Evolutionary conservation across 2,113 vertebrate genomes (phyloP).

Genomic region (Nothocercus julius): DNA sequence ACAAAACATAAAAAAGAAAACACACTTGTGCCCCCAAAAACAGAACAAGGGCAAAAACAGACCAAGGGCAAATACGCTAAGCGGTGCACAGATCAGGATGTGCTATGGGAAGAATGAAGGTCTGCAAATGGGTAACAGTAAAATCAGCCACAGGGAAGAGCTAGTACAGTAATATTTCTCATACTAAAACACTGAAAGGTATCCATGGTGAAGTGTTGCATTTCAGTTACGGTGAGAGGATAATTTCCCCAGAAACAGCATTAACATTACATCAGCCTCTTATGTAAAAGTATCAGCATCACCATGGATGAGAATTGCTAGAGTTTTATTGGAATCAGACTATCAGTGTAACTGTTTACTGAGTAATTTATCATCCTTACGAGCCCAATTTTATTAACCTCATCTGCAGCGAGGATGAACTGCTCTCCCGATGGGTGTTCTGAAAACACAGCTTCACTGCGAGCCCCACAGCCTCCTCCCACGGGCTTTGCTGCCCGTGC

Average conservation of each 20-base stretch:
- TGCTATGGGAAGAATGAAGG: background rate
- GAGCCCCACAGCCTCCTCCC: background rate
- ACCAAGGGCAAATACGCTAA: background rate
- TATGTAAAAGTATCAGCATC: background rate
- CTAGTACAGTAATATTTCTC: background rate
- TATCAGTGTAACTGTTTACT: slow-evolving; percentile 25
- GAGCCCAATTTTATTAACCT: background rate
- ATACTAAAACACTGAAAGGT: background rate
- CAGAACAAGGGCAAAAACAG: background rate
- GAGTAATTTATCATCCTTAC: slow-evolving; percentile 25
- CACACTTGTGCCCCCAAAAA: background rate
- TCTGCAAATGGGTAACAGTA: background rate
- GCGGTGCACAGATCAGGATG: background rate
- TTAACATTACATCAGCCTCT: background rate
- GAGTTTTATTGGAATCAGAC: background rate
- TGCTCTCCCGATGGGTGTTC: background rate
- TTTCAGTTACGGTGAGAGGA: background rate
- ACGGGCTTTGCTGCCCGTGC: rapidly evolving
- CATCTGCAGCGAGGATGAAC: background rate
- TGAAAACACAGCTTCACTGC: background rate
- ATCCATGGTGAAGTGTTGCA: background rate
- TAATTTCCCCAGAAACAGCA: background rate
- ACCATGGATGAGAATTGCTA: background rate
- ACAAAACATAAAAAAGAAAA: background rate
- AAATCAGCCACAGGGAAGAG: background rate